Evolutionary conservation across 2,797 vertebrate species (phyloP).

Genomic region (Ptychobarbus kaznakovi): DNA sequence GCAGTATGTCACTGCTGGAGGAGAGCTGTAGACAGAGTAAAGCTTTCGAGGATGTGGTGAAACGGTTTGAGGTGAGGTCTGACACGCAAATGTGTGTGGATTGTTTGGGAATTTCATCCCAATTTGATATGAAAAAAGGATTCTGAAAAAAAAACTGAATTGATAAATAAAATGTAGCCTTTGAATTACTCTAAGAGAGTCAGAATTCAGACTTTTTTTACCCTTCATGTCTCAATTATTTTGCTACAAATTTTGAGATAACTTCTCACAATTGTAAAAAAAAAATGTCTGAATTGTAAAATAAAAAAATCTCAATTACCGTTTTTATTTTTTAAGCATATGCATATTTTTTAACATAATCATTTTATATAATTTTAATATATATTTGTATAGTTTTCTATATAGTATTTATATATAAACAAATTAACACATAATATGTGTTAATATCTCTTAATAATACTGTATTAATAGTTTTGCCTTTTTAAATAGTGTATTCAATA

Average conservation of each 20-base stretch:
- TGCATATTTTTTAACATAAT: neutral
- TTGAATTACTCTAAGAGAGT: too few species aligned
- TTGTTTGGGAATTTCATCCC: neutral
- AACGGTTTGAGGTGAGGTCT: conserved; percentile 87
- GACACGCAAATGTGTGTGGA: neutral
- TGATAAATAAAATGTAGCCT: too few species aligned
- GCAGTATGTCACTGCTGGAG: conserved; percentile 86
- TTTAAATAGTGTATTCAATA: neutral
- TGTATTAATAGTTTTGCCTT: neutral
- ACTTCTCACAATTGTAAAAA: too few species aligned
- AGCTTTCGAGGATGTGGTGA: conserved; percentile 79
- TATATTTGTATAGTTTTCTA: neutral
- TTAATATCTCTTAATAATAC: neutral
- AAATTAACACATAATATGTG: neutral
- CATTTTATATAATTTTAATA: neutral
- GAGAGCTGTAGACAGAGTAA: conserved; percentile 82
- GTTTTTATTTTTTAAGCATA: neutral
- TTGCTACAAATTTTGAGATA: too few species aligned
- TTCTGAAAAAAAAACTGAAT: too few species aligned
- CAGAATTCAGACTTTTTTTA: too few species aligned
- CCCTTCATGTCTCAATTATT: too few species aligned
- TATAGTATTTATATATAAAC: neutral
- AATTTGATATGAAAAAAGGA: neutral
- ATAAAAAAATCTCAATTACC: neutral
- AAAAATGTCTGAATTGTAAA: too few species aligned